Evolutionary conservation across 2,888 invertebrate species (phyloP), one percentile per base, ranked within the genome.

Genomic region (Sylvicola cinctus): DNA sequence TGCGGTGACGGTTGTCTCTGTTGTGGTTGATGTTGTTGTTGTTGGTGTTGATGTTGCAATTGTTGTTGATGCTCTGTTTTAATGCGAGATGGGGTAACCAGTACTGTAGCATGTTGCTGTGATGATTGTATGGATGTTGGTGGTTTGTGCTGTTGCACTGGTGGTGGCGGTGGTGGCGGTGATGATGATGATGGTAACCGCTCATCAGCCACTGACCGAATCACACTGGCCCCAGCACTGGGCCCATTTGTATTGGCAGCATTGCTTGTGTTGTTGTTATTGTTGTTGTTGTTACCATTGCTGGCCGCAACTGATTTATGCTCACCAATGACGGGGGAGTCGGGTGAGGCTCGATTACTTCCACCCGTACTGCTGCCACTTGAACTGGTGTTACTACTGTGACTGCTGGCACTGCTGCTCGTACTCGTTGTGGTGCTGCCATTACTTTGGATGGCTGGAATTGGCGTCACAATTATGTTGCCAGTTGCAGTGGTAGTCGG

Each of bases 1-100:
- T 47, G 51, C 20, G 47, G 47, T 34, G 47, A 52, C 47, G 60
- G 65, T 46, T 55, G 50, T 52, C 60, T 64, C 35, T 38, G 37
- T 32, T 37, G 39, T 27, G 41, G 42, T 39, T 45, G 43, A 39
- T 41, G 41, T 35, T 44, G 43, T 35, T 46, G 39, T 31, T 45
- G 44, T 35, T 43, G 44, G 33, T 49, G 44, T 29, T 43, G 45
- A 34, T 42, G 43, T 25, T 49, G 42, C 27, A 40, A 49, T 33
- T 36, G 40, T 14, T 40, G 40, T 38, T 45, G 42, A 29, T 50
- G 52, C 47, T 55, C 59, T 40, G 52, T 50, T 45, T 58, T 59
- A 36, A 58, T 53, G 38, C 63, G 58, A 33, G 61, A 54, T 16
- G 66, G 65, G 35, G 65, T 63, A 39, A 62, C 60, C 34, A 65